Percentiles rank a stretch among this genome's conserved stretches.
phyloP scores from a whole-genome alignment of 92 coral and sea anemone species.

The Diadumene lineata region DNA sequence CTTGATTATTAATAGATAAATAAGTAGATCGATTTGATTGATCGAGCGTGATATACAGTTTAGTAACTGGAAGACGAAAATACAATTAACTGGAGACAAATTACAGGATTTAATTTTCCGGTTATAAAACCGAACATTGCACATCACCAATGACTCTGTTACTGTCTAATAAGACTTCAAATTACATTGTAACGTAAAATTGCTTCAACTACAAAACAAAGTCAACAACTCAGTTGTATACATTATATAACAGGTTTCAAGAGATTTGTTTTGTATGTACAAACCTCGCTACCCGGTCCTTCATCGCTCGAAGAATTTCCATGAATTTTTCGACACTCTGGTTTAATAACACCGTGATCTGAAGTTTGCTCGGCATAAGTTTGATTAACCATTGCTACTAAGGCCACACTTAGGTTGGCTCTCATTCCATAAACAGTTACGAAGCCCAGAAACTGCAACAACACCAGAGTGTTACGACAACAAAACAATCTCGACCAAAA shows the following conservation, averaged over 20 bases:
- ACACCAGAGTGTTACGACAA: slow-evolving; percentile 39
- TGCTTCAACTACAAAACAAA: too few relatives aligned
- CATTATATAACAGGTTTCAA: neutral
- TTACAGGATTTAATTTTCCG: too few relatives aligned
- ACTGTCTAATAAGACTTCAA: too few relatives aligned
- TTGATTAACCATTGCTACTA: slow-evolving; percentile 51
- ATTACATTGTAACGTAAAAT: too few relatives aligned
- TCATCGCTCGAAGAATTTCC: slow-evolving; percentile 23
- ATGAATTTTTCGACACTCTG: slow-evolving; percentile 27
- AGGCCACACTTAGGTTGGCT: slow-evolving; percentile 45
- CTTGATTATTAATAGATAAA: too few relatives aligned
- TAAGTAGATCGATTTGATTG: too few relatives aligned
- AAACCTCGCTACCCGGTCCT: neutral
- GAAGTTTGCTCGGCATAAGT: slow-evolving; percentile 36
- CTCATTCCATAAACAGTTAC: slow-evolving; percentile 47
- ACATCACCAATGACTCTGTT: too few relatives aligned
- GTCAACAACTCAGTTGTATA: too few relatives aligned
- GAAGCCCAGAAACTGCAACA: slow-evolving; percentile 35
- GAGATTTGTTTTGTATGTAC: neutral
- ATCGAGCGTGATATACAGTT: too few relatives aligned
- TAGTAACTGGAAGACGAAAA: too few relatives aligned
- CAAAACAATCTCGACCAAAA: slow-evolving; percentile 18
- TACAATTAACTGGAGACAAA: too few relatives aligned
- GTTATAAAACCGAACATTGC: too few relatives aligned
- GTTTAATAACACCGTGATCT: slow-evolving; percentile 10